Conservation (phyloP, 1,140 invertebrate genomes). For the Bombus pyrosoma region DNA sequence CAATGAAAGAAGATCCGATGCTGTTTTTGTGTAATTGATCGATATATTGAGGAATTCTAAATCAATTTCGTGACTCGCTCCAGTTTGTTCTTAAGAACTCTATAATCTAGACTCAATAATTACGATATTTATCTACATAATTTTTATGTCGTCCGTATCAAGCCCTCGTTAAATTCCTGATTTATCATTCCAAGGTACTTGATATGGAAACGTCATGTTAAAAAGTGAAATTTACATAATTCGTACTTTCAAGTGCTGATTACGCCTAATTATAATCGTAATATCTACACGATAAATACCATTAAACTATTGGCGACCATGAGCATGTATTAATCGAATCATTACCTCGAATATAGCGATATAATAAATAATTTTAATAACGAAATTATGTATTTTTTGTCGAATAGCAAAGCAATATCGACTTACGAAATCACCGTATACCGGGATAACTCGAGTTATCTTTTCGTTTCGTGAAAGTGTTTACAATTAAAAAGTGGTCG, state of each 20-base stretch:
- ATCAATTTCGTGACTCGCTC: not conserved
- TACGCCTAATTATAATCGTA: not conserved
- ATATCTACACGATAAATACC: not conserved
- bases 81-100: not conserved
- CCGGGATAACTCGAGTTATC: conserved; percentile 40
- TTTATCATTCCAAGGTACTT: not conserved
- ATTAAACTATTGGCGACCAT: not conserved
- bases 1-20: not conserved
- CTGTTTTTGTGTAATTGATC: not conserved
- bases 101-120: not conserved
- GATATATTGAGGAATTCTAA: not conserved
- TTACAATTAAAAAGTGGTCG: conserved; percentile 81
- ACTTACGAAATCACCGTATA: not conserved
- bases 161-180: not conserved
- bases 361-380: not conserved
- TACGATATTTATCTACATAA: too few species aligned
- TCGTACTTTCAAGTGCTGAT: not conserved
- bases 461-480: conserved; percentile 77
- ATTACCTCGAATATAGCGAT: not conserved
- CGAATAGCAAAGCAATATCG: conserved; percentile 8
- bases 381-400: not conserved
- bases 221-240: conserved; percentile 11
- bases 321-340: not conserved
- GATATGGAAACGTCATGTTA: not conserved
- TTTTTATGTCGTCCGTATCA: not conserved